These are phyloP conservation scores for Stenchaetothrips biformis DNA, from an alignment of 2,888 invertebrate genomes.

Conservation along the genomic window DNA sequence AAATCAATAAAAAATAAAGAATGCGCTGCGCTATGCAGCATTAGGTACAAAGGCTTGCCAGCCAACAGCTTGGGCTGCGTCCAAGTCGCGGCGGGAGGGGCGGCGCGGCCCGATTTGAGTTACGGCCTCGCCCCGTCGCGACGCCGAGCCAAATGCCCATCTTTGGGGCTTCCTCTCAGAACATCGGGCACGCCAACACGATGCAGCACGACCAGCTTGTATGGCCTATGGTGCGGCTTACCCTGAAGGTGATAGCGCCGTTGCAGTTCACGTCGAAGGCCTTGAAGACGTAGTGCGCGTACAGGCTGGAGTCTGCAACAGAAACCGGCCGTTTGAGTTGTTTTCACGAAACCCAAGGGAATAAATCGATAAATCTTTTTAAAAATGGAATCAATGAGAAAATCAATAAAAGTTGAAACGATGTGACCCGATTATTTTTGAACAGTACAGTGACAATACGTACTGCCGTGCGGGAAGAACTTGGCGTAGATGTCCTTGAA, in stretches of 20 bases:
- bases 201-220: not conserved
- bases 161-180: too few species aligned
- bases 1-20: too few species aligned
- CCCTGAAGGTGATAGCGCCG: slow-evolving; percentile 96
- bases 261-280: slow-evolving; percentile 96
- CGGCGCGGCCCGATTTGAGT: too few species aligned
- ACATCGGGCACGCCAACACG: too few species aligned
- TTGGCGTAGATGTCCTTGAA: slow-evolving; percentile 98
- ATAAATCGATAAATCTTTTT: not conserved
- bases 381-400: not conserved
- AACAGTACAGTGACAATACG: slow-evolving; percentile 50
- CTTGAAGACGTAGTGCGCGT: slow-evolving; percentile 98
- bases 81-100: too few species aligned
- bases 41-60: too few species aligned
- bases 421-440: not conserved
- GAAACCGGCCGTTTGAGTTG: slow-evolving; percentile 32
- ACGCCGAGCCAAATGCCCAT: too few species aligned
- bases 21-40: too few species aligned
- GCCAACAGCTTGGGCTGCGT: too few species aligned
- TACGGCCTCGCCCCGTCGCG: too few species aligned
- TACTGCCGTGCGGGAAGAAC: slow-evolving; percentile 98
- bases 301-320: slow-evolving; percentile 84
- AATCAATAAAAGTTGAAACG: not conserved
- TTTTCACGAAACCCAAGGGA: not conserved
- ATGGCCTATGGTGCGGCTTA: slow-evolving; percentile 52